Evolutionary conservation across 2,888 invertebrate species (phyloP).

Genomic region (Lithophane socia): DNA sequence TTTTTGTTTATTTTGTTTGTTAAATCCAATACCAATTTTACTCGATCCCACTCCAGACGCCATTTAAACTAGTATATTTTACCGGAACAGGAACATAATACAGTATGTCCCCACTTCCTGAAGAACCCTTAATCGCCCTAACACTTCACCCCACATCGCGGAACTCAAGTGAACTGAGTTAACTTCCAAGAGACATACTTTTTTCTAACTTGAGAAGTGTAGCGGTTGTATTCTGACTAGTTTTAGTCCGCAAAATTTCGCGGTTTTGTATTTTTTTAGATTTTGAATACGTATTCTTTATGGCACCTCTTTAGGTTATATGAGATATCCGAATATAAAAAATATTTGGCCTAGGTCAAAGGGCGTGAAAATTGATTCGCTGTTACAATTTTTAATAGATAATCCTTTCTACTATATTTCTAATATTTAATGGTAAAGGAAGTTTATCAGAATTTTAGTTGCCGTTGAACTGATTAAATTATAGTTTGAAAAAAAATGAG

Average conservation of each 20-base stretch:
- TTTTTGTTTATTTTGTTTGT: background rate
- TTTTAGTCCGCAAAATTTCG: too few species aligned
- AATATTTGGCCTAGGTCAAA: too few species aligned
- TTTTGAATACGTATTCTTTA: too few species aligned
- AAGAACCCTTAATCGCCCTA: constrained; percentile 60
- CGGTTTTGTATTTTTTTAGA: too few species aligned
- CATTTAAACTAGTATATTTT: constrained; percentile 37
- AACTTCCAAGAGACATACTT: constrained; percentile 55
- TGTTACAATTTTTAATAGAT: background rate
- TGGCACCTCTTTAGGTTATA: too few species aligned
- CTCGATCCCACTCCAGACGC: constrained; percentile 8
- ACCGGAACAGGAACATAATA: constrained; percentile 39
- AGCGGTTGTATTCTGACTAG: background rate
- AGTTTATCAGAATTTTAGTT: background rate
- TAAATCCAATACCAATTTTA: background rate
- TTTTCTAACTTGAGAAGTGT: constrained; percentile 38
- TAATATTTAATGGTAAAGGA: background rate
- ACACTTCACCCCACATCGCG: constrained; percentile 53
- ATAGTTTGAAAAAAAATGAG: background rate
- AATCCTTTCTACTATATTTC: constrained; percentile 21
- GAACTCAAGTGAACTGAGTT: constrained; percentile 60
- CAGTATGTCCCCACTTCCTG: constrained; percentile 33
- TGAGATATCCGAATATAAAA: too few species aligned
- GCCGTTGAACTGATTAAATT: background rate
- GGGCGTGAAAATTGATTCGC: too few species aligned